Conservation (phyloP, 2,888 invertebrate genomes). For the Marasmarcha lunaedactyla region DNA sequence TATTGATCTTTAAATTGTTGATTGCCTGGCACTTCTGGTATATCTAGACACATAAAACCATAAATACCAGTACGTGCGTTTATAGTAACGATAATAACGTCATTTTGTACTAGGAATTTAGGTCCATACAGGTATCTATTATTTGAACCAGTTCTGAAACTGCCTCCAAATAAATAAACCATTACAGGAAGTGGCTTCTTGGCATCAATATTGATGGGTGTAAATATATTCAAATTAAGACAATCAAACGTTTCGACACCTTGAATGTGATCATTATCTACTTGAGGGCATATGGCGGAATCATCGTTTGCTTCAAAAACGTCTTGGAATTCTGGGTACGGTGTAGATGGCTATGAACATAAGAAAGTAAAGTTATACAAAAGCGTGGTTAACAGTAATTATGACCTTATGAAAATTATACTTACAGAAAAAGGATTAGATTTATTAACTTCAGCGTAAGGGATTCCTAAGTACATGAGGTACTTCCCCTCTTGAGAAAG, state of each 20-base stretch:
- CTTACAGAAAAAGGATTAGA: slow-evolving; percentile 30
- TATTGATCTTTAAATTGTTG: background rate
- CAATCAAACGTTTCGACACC: slow-evolving; percentile 13
- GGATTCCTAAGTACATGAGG: slow-evolving; percentile 28
- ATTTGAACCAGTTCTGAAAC: slow-evolving; percentile 12
- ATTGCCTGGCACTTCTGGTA: slow-evolving; percentile 6
- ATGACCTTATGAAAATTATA: too few relatives aligned
- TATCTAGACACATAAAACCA: slow-evolving; percentile 19
- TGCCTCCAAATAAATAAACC: slow-evolving; percentile 18
- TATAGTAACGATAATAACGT: slow-evolving; percentile 17
- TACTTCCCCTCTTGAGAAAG: slow-evolving; percentile 28
- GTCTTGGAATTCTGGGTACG: slow-evolving; percentile 14
- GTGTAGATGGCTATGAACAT: slow-evolving; percentile 14
- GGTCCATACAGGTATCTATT: slow-evolving; percentile 14
- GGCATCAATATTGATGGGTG: slow-evolving; percentile 12
- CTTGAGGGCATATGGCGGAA: slow-evolving; percentile 21
- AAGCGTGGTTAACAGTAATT: too few relatives aligned
- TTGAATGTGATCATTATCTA: slow-evolving; percentile 23
- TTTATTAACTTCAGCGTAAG: slow-evolving; percentile 23
- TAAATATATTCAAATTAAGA: slow-evolving; percentile 16
- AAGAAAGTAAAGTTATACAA: background rate
- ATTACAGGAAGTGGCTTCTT: slow-evolving; percentile 16
- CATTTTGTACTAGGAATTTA: slow-evolving; percentile 15
- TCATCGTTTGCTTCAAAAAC: slow-evolving; percentile 21
- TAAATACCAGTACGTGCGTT: slow-evolving; percentile 18